Evolutionary conservation across 2,888 invertebrate species (phyloP).

Genomic region (Acleris holmiana): DNA sequence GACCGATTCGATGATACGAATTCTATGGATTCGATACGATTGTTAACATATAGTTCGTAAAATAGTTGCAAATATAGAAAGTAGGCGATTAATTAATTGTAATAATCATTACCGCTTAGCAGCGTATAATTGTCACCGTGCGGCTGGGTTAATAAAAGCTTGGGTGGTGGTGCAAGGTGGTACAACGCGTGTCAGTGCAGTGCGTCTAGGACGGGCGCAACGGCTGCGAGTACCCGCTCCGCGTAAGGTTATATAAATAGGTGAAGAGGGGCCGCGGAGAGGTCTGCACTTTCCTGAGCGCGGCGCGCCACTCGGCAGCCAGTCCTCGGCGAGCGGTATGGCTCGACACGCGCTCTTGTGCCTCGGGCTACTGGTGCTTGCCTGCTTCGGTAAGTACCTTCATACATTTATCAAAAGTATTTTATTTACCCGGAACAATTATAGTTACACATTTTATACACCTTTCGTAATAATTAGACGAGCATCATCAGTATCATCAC

Average conservation of each 20-base stretch:
- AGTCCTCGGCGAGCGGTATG: conserved; percentile 82
- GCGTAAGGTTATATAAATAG: conserved; percentile 80
- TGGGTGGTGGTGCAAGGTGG: conserved; percentile 53
- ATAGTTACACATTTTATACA: conserved; percentile 15
- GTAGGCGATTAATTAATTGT: conserved; percentile 48
- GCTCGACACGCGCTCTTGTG: conserved; percentile 82
- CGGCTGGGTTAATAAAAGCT: conserved; percentile 68
- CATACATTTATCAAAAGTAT: conserved; percentile 4
- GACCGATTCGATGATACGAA: too few relatives aligned
- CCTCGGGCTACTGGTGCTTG: conserved; percentile 76
- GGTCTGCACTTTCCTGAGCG: conserved; percentile 79
- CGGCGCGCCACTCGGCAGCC: conserved; percentile 70
- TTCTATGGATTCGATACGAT: too few relatives aligned
- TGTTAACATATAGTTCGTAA: neutral
- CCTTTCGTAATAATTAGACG: conserved; percentile 12
- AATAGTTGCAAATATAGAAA: conserved; percentile 10
- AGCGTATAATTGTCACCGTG: conserved; percentile 56
- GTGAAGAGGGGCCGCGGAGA: conserved; percentile 81
- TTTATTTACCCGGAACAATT: conserved; percentile 6
- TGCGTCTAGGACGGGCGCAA: conserved; percentile 66
- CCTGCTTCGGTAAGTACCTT: conserved; percentile 76
- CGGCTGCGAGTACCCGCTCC: conserved; percentile 54
- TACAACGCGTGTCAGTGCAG: conserved; percentile 62
- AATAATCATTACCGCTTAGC: conserved; percentile 55
- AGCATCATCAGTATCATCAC: conserved; percentile 12